A percentile compares a stretch with the other conserved stretches of the same genome.
phyloP scores from a whole-genome alignment of 2,113 vertebrate species.

The Syngnathus scovelli region DNA sequence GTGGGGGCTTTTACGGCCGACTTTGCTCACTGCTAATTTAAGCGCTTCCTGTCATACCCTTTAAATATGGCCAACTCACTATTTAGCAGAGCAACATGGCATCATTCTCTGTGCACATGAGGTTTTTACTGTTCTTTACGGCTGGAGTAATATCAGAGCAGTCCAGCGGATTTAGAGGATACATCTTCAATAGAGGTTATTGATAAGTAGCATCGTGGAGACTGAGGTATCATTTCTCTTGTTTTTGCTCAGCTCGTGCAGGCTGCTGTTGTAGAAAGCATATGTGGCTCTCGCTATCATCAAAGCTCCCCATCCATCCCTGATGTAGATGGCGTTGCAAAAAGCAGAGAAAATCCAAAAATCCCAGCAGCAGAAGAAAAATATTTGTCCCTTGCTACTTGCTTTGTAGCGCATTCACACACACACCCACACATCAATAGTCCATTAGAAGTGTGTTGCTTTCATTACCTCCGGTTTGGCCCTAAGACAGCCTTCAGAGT shows the following conservation, averaged over 20 bases:
- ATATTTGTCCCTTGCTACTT: constrained; percentile 10
- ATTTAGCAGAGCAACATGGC: no score
- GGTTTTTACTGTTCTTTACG: background rate
- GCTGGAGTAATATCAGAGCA: background rate
- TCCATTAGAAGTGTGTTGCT: constrained; percentile 63
- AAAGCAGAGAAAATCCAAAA: constrained; percentile 16
- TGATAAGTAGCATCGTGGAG: constrained; percentile 17
- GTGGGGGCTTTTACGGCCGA: no score
- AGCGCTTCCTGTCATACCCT: no score
- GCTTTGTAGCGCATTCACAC: constrained; percentile 34
- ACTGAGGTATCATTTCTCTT: constrained; percentile 26
- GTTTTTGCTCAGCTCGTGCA: constrained; percentile 17
- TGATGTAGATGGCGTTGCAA: constrained; percentile 9
- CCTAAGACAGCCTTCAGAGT: constrained; percentile 59
- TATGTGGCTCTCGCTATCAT: background rate
- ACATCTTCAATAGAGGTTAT: constrained; percentile 27
- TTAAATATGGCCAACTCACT: no score
- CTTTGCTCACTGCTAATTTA: no score
- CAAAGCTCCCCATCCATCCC: background rate
- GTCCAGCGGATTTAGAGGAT: constrained; percentile 24
- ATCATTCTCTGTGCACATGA: no score
- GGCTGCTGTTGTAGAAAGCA: background rate
- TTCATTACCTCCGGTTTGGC: constrained; percentile 65
- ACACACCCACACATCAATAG: constrained; percentile 48
- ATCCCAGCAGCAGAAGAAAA: constrained; percentile 15